These are phyloP conservation scores for Ptyas mucosa DNA, from an alignment of 2,113 vertebrate species.

Conservation along the genomic window DNA sequence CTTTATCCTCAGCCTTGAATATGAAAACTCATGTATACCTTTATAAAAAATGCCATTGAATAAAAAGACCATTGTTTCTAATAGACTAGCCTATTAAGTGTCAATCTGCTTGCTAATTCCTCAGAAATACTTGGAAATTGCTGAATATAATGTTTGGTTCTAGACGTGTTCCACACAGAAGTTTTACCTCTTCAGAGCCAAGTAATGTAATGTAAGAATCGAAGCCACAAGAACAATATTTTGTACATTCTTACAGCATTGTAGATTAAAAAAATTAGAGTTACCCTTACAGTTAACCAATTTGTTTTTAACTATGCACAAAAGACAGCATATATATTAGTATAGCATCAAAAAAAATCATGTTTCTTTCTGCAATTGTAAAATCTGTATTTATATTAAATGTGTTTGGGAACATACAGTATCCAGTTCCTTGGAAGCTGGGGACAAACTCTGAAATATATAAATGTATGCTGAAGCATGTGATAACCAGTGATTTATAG, in stretches of 20 bases:
- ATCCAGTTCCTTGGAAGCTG: background rate
- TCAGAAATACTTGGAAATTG: background rate
- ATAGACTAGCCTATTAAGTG: background rate
- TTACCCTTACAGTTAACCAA: background rate
- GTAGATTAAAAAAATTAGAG: background rate
- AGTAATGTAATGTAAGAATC: background rate
- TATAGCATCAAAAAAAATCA: background rate
- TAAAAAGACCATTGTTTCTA: slow-evolving; percentile 26
- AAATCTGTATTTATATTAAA: background rate
- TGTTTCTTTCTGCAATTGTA: background rate
- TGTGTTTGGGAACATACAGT: background rate
- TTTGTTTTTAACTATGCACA: background rate
- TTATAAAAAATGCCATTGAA: background rate
- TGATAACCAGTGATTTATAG: background rate
- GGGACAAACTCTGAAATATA: background rate
- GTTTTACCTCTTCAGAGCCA: slow-evolving; percentile 12
- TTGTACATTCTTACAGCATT: background rate
- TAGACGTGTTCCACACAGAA: background rate
- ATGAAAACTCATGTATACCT: background rate
- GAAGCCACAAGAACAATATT: slow-evolving; percentile 10
- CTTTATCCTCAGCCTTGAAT: background rate
- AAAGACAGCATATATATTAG: background rate
- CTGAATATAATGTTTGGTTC: background rate
- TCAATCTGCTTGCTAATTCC: background rate
- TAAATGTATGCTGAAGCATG: background rate